These are phyloP conservation scores for Drepana falcataria DNA, from an alignment of 2,888 invertebrate species.

Conservation along the genomic window DNA sequence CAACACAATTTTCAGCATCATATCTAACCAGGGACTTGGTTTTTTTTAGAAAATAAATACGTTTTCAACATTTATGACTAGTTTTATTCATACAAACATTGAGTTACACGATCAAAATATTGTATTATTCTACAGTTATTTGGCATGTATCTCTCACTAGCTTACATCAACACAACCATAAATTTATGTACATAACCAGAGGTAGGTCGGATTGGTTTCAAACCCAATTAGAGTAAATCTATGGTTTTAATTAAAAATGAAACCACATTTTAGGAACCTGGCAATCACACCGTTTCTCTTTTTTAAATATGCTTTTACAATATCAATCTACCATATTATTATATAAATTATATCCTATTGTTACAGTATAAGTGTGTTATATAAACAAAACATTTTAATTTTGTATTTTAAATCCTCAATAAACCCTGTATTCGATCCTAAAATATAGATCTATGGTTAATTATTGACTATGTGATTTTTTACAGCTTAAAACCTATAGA, in stretches of 20 bases:
- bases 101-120: slow-evolving; percentile 56
- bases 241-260: too few relatives aligned
- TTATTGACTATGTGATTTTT: not conserved
- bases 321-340: not conserved
- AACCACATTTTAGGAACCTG: not conserved
- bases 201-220: slow-evolving; percentile 16
- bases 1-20: too few relatives aligned
- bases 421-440: slow-evolving; percentile 43
- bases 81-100: slow-evolving; percentile 66
- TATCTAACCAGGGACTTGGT: too few relatives aligned
- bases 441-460: slow-evolving; percentile 10
- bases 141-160: slow-evolving; percentile 52
- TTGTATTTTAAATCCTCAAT: slow-evolving; percentile 16
- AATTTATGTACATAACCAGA: slow-evolving; percentile 6
- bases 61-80: slow-evolving; percentile 52
- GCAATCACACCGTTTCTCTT: not conserved
- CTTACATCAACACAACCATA: slow-evolving; percentile 34
- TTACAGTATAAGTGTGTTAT: not conserved
- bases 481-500: too few relatives aligned
- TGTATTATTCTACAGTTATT: slow-evolving; percentile 45
- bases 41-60: slow-evolving; percentile 1
- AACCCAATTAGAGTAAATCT: slow-evolving; percentile 15
- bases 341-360: not conserved
- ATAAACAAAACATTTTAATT: not conserved
- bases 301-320: not conserved